A percentile compares a stretch with the other conserved stretches of the same genome.
Evolutionary conservation across 2,797 vertebrate genomes (phyloP).

Genomic region (Chaetodon trifasciatus): DNA sequence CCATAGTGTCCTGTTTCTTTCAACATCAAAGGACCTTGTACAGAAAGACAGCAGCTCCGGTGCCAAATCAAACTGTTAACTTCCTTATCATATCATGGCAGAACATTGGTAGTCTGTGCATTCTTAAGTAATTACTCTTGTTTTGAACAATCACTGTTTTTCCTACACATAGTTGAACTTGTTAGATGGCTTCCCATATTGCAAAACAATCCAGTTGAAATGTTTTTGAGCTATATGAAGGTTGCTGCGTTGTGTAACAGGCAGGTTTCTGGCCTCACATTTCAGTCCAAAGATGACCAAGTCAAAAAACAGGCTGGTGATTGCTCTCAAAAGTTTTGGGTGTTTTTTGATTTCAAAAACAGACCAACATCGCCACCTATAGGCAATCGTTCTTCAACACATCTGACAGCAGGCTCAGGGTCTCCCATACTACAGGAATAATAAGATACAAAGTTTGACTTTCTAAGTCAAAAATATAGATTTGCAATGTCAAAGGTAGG

Average conservation of each 20-base stretch:
- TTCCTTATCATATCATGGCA: neutral
- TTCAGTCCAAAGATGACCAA: neutral
- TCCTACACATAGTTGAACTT: neutral
- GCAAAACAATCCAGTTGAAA: too few relatives aligned
- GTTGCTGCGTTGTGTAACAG: too few relatives aligned
- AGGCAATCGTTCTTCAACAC: conserved; percentile 20
- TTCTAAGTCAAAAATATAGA: too few relatives aligned
- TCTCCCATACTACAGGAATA: neutral
- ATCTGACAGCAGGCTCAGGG: neutral
- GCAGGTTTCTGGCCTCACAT: too few relatives aligned
- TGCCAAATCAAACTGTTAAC: neutral
- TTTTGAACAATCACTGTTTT: neutral
- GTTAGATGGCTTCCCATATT: neutral
- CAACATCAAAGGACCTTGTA: neutral
- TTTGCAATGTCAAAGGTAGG: too few relatives aligned
- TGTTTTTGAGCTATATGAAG: neutral
- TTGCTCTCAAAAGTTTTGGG: neutral
- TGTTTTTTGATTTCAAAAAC: neutral
- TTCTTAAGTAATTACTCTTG: neutral
- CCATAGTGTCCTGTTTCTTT: neutral
- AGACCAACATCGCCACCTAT: conserved; percentile 39
- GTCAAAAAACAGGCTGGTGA: neutral
- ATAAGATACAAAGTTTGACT: too few relatives aligned
- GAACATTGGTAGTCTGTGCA: neutral
- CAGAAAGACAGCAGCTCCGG: neutral